Evolutionary conservation across 2,888 invertebrate genomes (phyloP).

Genomic region (Caenorhabditis japonica): DNA sequence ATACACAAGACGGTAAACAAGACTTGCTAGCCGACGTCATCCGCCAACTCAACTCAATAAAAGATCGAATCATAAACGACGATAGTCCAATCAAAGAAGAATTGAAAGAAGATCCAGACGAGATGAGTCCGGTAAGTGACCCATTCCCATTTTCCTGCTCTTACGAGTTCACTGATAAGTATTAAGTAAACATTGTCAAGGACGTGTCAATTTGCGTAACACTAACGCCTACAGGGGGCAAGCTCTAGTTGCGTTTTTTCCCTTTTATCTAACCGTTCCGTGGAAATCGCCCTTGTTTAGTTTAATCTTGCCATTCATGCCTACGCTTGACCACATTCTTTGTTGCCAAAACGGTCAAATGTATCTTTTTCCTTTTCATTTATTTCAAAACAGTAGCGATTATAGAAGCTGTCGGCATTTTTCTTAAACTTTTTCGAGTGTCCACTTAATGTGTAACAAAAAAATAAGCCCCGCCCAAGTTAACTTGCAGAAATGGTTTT

Average conservation of each 20-base stretch:
- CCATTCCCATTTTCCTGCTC: constrained; percentile 5
- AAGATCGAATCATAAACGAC: constrained; percentile 63
- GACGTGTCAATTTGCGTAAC: constrained; percentile 37
- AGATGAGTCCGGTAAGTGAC: constrained; percentile 50
- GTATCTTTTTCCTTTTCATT: too few species aligned
- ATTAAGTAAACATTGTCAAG: constrained; percentile 44
- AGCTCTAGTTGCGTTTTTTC: constrained; percentile 16
- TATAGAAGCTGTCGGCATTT: constrained; percentile 10
- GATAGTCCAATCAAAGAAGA: constrained; percentile 61
- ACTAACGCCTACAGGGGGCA: constrained; percentile 4
- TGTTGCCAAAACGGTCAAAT: too few species aligned
- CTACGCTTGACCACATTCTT: constrained; percentile 6
- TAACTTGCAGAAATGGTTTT: constrained; percentile 16
- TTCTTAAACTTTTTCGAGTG: constrained; percentile 27
- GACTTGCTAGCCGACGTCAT: constrained; percentile 70
- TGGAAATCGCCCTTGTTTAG: not conserved
- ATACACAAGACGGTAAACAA: constrained; percentile 62
- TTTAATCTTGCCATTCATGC: not conserved
- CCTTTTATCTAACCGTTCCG: constrained; percentile 22
- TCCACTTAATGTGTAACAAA: constrained; percentile 46
- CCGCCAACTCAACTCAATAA: constrained; percentile 68
- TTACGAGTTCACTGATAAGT: constrained; percentile 29
- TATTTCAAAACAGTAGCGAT: constrained; percentile 3
- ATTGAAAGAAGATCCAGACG: constrained; percentile 54
- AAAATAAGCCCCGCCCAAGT: constrained; percentile 28